phyloP scores from a whole-genome alignment of 92 coral and sea anemone genomes.

The Desmophyllum pertusum region DNA sequence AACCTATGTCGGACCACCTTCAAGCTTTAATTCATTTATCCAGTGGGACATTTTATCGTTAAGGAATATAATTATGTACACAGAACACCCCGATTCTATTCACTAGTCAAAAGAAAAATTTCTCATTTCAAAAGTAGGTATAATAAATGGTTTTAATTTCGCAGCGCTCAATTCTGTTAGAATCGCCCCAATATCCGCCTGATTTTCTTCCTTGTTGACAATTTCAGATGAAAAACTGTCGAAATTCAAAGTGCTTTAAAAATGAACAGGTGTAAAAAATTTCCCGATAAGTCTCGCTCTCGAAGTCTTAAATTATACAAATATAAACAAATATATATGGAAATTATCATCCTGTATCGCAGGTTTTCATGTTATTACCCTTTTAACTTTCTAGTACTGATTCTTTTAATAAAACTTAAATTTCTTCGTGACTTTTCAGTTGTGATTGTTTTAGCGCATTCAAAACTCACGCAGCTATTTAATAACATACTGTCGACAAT shows the following conservation, averaged over 20 bases:
- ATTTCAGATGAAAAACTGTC: neutral
- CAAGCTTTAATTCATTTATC: constrained; percentile 1
- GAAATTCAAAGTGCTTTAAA: neutral
- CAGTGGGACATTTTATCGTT: neutral
- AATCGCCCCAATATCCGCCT: constrained; percentile 2
- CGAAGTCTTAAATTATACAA: neutral
- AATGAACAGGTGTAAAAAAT: constrained; percentile 10
- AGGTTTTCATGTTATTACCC: neutral
- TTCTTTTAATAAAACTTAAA: neutral
- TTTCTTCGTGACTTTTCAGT: neutral
- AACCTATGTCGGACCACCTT: neutral
- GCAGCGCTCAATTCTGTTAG: neutral
- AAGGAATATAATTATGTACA: constrained; percentile 5
- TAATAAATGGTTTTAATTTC: neutral
- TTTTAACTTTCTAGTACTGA: neutral
- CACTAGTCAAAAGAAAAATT: neutral
- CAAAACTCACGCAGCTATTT: constrained; percentile 11
- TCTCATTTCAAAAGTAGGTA: neutral
- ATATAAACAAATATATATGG: neutral
- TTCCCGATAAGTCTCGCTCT: neutral
- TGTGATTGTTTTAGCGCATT: neutral
- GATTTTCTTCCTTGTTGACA: neutral
- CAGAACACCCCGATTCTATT: neutral
- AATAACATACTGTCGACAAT: neutral
- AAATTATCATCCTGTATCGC: neutral